These are phyloP conservation scores for Ceratotherium simum DNA, from an alignment of 2,113 vertebrate genomes.

Conservation along the genomic window DNA sequence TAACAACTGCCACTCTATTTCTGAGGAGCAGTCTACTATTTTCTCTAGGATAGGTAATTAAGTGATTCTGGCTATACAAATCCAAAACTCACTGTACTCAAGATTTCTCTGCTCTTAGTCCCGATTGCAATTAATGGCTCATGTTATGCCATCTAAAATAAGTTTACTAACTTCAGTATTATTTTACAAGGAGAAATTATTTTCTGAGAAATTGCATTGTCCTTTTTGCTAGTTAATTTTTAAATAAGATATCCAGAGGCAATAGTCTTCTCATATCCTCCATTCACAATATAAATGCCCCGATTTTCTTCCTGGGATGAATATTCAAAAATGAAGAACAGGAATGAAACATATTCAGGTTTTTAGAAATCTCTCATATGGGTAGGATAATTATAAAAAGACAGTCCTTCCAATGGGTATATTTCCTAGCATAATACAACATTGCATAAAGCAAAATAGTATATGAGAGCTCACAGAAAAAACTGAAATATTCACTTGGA, in stretches of 20 bases:
- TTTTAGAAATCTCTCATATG: not conserved
- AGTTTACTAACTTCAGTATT: not conserved
- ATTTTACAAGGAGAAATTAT: not conserved
- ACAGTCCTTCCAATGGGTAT: not conserved
- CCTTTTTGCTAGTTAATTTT: not conserved
- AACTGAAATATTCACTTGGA: not conserved
- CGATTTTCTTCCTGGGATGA: not conserved
- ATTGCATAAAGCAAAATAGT: not conserved
- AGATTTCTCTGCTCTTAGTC: not conserved
- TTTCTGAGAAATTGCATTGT: not conserved
- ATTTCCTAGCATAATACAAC: not conserved
- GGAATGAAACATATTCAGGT: not conserved
- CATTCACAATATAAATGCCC: not conserved
- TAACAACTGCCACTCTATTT: not conserved
- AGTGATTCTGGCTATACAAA: not conserved
- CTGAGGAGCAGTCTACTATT: not conserved
- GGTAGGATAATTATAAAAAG: not conserved
- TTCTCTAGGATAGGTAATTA: not conserved
- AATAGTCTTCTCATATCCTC: not conserved
- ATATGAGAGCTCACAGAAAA: not conserved
- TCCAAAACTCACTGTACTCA: not conserved
- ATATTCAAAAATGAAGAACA: slow-evolving; percentile 11
- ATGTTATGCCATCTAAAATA: not conserved
- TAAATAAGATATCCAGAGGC: not conserved
- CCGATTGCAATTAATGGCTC: not conserved